Conservation (phyloP, 2,888 invertebrate genomes). For the Euplagia quadripunctaria region DNA sequence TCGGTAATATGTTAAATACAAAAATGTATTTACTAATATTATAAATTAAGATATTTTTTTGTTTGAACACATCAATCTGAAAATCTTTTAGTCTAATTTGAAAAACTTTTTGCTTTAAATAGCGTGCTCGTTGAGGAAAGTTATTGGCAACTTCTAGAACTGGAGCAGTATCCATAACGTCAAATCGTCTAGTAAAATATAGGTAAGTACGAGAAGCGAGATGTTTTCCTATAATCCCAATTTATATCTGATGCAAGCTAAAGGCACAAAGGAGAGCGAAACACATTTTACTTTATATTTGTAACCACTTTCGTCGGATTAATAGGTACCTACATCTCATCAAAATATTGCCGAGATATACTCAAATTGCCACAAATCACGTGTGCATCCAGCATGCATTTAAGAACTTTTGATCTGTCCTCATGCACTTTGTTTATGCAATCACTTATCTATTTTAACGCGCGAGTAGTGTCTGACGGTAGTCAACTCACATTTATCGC, state of each 20-base stretch:
- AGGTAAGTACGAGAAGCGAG: neutral
- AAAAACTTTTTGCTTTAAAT: neutral
- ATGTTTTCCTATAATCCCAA: neutral
- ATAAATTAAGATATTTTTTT: too few relatives aligned
- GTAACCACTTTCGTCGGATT: neutral
- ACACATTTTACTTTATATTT: neutral
- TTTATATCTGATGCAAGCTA: neutral
- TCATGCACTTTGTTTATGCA: slow-evolving; percentile 42
- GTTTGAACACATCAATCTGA: too few relatives aligned
- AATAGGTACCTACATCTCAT: slow-evolving; percentile 16
- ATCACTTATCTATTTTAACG: slow-evolving; percentile 52
- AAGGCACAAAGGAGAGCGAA: neutral
- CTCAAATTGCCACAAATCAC: slow-evolving; percentile 47
- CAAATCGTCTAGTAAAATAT: neutral
- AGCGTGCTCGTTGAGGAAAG: neutral
- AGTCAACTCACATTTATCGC: slow-evolving; percentile 50
- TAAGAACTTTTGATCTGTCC: slow-evolving; percentile 49
- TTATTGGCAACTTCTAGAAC: neutral
- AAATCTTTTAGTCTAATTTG: neutral
- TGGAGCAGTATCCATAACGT: neutral
- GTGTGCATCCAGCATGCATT: slow-evolving; percentile 28
- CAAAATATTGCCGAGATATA: slow-evolving; percentile 34
- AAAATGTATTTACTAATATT: too few relatives aligned
- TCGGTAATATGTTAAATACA: neutral
- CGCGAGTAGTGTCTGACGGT: slow-evolving; percentile 30